Evolutionary conservation across 1,140 invertebrate species (phyloP), one percentile per base, ranked within the genome.

Genomic region (Drosophila lacertosa): DNA sequence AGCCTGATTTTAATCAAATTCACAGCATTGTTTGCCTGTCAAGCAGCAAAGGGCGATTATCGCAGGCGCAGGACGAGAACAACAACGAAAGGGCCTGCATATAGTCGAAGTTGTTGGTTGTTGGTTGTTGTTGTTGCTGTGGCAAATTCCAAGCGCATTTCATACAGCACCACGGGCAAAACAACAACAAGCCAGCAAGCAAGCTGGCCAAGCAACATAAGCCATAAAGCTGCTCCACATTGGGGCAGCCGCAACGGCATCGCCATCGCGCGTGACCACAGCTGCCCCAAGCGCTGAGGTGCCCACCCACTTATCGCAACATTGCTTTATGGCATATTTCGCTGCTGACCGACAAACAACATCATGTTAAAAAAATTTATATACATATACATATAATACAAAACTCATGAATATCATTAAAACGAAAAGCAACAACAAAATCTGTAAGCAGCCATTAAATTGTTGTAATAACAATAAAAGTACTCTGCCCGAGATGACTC

Each of bases 1-100:
- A 75, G 83, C 59, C 82, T 77, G 88, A 89, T 89, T 89, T 88
- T 89, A 89, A 89, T 89, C 88, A 88, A 89, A 89, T 89, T 89
- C 88, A 90, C 88, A 89, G 88, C 88, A 89, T 89, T 89, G 88
- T 89, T 89, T 90, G 82, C 81, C 88, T 88, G 88, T 89, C 88
- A 89, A 86, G 65, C 74, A 81, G 67, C 66, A 62, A 53, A 64
- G 65, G 45, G 58, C 84, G 84, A 89, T 89, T 89, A 89, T 89
- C 80, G 77, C 70, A 73, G 74, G 69, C 81, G 63, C 72, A 75
- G 78, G 75, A 83, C 83, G 60, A 65, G 15, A 67, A 57, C 78
- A 55, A 84, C 60, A 67, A 69, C 51, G 63, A 44, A 67, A 74
- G 66, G 51, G 64, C 65, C 66, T 72, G 76, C 40, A 72, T 54